phyloP scores from a whole-genome alignment of 1,140 invertebrate genomes.

The Brachionus paranguensis region DNA sequence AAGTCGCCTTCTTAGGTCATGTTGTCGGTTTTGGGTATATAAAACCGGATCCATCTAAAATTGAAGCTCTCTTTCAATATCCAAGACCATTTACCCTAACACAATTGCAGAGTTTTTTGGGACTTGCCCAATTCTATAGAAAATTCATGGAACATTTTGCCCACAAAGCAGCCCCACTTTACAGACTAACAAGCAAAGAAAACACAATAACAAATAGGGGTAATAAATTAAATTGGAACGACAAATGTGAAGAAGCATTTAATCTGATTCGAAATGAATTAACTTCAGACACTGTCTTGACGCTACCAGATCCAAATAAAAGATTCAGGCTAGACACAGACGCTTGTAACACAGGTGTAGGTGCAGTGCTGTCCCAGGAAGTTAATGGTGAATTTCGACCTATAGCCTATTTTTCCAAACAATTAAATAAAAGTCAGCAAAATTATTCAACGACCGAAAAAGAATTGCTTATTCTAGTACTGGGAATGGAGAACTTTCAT shows the following conservation, averaged over 20 bases:
- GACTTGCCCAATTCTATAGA: constrained; percentile 6
- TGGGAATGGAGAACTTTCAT: constrained; percentile 51
- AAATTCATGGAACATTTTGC: constrained; percentile 21
- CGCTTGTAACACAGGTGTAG: constrained; percentile 45
- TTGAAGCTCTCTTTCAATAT: constrained; percentile 41
- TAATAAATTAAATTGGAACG: not conserved
- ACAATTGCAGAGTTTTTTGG: constrained; percentile 45
- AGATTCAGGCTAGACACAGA: constrained; percentile 54
- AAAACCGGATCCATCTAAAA: constrained; percentile 41
- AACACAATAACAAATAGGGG: not conserved
- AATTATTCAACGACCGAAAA: constrained; percentile 49
- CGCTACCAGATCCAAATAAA: constrained; percentile 45
- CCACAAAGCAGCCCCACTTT: not conserved
- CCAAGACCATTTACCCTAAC: constrained; percentile 41
- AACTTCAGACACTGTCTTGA: not conserved
- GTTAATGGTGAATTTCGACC: not conserved
- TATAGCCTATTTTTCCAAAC: not conserved
- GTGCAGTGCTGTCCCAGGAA: constrained; percentile 48
- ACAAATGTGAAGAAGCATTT: not conserved
- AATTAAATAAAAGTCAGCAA: not conserved
- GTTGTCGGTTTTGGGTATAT: constrained; percentile 41
- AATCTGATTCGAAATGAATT: not conserved
- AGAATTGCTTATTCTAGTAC: constrained; percentile 51
- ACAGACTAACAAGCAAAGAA: not conserved
- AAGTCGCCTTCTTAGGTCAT: constrained; percentile 42